phyloP scores from a whole-genome alignment of 23 tunicate species.

The Halocynthia aurantium region DNA sequence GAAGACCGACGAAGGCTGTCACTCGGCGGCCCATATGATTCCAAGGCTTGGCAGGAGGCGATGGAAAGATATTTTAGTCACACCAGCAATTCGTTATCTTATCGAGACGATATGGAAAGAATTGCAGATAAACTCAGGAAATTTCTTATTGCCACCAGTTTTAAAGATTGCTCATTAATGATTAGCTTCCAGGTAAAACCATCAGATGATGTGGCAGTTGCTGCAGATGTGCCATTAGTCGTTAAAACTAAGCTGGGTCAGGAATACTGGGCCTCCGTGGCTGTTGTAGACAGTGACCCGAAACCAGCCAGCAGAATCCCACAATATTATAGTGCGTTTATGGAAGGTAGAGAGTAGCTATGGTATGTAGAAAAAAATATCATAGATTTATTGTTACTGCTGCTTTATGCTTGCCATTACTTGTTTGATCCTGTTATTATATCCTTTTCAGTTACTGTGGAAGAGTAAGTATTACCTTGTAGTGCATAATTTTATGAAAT shows the following conservation, averaged over 20 bases:
- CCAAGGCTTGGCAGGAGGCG: conserved; percentile 7
- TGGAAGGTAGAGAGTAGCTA: too few relatives aligned
- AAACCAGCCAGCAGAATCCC: conserved; percentile 48
- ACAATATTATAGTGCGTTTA: conserved; percentile 15
- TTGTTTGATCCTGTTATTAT: too few relatives aligned
- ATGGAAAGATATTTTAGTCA: background rate
- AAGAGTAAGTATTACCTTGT: too few relatives aligned
- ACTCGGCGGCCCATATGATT: conserved; percentile 15
- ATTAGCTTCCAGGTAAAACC: conserved; percentile 27
- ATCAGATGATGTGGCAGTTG: background rate
- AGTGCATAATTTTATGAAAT: too few relatives aligned
- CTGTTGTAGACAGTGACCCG: conserved; percentile 81
- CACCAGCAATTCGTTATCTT: background rate
- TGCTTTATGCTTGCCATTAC: too few relatives aligned
- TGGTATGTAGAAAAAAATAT: too few relatives aligned
- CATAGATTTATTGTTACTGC: too few relatives aligned
- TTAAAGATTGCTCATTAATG: conserved; percentile 78
- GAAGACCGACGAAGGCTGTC: background rate
- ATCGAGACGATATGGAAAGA: conserved; percentile 3
- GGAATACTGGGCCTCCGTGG: conserved; percentile 36
- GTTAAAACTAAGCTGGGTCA: background rate
- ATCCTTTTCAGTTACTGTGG: too few relatives aligned
- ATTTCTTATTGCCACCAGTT: conserved; percentile 63
- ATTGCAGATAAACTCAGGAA: conserved; percentile 29
- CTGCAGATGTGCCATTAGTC: conserved; percentile 1